A percentile compares a stretch with the other conserved stretches of the same genome.
Evolutionary conservation across 2,797 vertebrate genomes (phyloP).

Genomic region (Fistularia commersonii): DNA sequence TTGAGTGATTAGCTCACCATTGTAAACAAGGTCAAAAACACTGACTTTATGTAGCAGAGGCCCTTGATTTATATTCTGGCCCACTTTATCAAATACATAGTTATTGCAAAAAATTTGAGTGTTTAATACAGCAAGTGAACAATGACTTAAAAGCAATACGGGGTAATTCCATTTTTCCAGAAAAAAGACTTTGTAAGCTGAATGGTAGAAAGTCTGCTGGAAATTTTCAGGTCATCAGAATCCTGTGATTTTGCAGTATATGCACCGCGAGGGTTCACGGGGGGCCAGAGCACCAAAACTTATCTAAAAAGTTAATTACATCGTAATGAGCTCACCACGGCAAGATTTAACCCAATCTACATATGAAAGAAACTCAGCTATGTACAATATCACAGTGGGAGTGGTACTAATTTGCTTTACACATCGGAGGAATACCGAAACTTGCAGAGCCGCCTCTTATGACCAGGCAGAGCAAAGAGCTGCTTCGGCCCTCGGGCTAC

Average conservation of each 20-base stretch:
- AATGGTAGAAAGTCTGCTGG: slow-evolving; percentile 17
- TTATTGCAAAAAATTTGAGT: slow-evolving; percentile 46
- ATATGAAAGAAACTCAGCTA: slow-evolving; percentile 63
- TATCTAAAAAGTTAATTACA: slow-evolving; percentile 62
- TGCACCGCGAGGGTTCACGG: slow-evolving; percentile 26
- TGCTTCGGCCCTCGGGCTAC: too few species aligned
- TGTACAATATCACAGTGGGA: slow-evolving; percentile 41
- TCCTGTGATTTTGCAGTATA: slow-evolving; percentile 44
- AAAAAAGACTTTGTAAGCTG: slow-evolving; percentile 36
- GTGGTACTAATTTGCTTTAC: slow-evolving; percentile 56
- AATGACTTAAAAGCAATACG: slow-evolving; percentile 53
- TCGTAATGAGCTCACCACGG: slow-evolving; percentile 60
- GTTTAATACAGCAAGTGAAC: slow-evolving; percentile 58
- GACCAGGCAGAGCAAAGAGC: slow-evolving; percentile 24
- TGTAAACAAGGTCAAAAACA: slow-evolving; percentile 12
- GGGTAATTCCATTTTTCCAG: slow-evolving; percentile 61
- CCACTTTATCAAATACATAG: slow-evolving; percentile 47
- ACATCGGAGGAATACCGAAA: slow-evolving; percentile 35
- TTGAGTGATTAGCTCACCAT: slow-evolving; percentile 5
- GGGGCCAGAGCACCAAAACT: slow-evolving; percentile 46
- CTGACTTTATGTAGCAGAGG: slow-evolving; percentile 19
- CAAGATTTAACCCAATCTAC: slow-evolving; percentile 68
- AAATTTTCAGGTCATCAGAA: slow-evolving; percentile 71
- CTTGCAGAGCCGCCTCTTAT: slow-evolving; percentile 21
- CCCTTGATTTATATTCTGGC: slow-evolving; percentile 52